These are phyloP conservation scores for Macropus fuliginosus DNA, from an alignment of 2,797 vertebrate species.

Conservation along the genomic window DNA sequence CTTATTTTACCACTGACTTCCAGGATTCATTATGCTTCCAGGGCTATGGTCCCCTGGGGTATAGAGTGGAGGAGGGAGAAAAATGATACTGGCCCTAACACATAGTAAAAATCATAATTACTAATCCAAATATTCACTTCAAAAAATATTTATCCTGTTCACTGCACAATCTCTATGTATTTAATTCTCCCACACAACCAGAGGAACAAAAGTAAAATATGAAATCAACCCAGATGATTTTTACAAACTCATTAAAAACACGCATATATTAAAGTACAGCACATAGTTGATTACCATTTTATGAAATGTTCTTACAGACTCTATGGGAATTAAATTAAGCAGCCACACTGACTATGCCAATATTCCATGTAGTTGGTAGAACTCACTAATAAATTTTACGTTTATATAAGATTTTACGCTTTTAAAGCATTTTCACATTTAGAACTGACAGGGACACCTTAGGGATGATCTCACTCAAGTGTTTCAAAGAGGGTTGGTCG, in stretches of 20 bases:
- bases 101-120: neutral
- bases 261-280: neutral
- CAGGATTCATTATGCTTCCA: neutral
- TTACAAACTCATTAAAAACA: neutral
- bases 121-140: neutral
- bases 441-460: neutral
- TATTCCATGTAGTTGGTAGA: neutral
- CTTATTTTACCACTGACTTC: neutral
- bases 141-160: neutral
- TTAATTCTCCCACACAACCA: neutral
- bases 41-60: neutral
- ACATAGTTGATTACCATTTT: neutral
- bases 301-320: neutral
- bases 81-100: neutral
- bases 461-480: neutral
- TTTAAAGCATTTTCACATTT: neutral
- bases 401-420: neutral
- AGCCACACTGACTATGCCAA: neutral
- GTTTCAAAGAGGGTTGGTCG: neutral
- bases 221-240: neutral
- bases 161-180: neutral
- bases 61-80: neutral
- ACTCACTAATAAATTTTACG: neutral
- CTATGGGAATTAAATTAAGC: slow-evolving; percentile 3
- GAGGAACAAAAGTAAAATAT: neutral